phyloP scores from a whole-genome alignment of 2,888 invertebrate species.

The Lamellibrachia satsuma region DNA sequence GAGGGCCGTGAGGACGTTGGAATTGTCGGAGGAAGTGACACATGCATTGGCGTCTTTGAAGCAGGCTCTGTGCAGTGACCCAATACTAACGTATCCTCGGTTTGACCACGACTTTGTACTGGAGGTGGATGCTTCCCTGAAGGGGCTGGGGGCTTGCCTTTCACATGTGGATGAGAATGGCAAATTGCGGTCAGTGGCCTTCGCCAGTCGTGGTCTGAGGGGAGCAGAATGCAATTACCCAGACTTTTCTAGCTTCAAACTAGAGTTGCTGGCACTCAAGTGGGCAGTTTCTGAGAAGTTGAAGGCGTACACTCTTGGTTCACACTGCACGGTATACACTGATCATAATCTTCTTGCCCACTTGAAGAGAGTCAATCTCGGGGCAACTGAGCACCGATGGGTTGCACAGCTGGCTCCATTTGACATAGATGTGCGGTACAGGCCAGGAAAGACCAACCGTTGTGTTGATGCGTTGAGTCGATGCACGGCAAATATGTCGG shows the following conservation, averaged over 20 bases:
- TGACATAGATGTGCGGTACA: not conserved
- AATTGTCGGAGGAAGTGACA: not conserved
- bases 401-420: not conserved
- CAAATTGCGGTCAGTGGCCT: not conserved
- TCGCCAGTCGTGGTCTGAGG: not conserved
- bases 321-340: not conserved
- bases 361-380: not conserved
- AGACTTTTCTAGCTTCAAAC: slow-evolving; percentile 17
- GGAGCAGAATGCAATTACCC: not conserved
- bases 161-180: not conserved
- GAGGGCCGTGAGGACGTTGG: not conserved
- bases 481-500: not conserved
- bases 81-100: not conserved
- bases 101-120: not conserved
- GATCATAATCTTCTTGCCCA: not conserved
- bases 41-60: not conserved
- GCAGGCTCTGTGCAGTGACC: not conserved
- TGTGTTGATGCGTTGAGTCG: slow-evolving; percentile 6
- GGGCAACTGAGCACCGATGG: slow-evolving; percentile 7
- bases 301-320: not conserved
- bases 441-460: not conserved
- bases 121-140: not conserved
- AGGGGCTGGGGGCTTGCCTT: not conserved
- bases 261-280: not conserved
- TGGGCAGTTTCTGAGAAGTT: not conserved